phyloP scores from a whole-genome alignment of 2,113 vertebrate genomes.

The Zosterops borbonicus region DNA sequence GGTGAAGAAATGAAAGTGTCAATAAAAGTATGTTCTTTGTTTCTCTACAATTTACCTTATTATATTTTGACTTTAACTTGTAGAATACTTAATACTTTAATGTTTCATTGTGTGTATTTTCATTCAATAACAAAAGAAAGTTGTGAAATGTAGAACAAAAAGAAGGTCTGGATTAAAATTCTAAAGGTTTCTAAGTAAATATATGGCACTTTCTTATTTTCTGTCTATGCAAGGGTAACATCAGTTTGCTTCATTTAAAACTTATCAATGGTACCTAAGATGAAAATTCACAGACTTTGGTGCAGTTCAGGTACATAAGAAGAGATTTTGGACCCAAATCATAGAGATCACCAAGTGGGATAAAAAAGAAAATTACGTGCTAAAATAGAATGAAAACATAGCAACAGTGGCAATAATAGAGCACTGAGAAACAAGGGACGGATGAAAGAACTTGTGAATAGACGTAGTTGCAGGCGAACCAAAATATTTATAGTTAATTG shows the following conservation, averaged over 20 bases:
- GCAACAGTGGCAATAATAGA: constrained; percentile 35
- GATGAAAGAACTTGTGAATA: constrained; percentile 10
- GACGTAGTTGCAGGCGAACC: not conserved
- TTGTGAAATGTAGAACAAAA: not conserved
- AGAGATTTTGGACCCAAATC: not conserved
- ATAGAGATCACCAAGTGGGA: not conserved
- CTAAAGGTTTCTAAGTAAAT: not conserved
- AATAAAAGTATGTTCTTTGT: not conserved
- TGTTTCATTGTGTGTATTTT: not conserved
- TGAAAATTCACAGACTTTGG: not conserved
- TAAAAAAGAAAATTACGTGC: constrained; percentile 21
- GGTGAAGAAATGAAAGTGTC: not conserved
- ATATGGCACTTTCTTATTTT: not conserved
- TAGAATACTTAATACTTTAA: not conserved
- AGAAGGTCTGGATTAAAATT: not conserved
- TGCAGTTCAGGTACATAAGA: not conserved
- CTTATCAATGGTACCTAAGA: not conserved
- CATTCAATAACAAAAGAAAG: not conserved
- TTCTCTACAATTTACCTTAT: not conserved
- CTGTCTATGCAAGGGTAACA: not conserved
- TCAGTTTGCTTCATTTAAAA: not conserved
- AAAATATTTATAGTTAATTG: constrained; percentile 59
- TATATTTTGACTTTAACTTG: not conserved
- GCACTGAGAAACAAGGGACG: not conserved
- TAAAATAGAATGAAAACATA: constrained; percentile 43